A percentile compares a stretch with the other conserved stretches of the same genome.
Conservation (phyloP, 2,797 vertebrate genomes). For the Eulemur albifrons region DNA sequence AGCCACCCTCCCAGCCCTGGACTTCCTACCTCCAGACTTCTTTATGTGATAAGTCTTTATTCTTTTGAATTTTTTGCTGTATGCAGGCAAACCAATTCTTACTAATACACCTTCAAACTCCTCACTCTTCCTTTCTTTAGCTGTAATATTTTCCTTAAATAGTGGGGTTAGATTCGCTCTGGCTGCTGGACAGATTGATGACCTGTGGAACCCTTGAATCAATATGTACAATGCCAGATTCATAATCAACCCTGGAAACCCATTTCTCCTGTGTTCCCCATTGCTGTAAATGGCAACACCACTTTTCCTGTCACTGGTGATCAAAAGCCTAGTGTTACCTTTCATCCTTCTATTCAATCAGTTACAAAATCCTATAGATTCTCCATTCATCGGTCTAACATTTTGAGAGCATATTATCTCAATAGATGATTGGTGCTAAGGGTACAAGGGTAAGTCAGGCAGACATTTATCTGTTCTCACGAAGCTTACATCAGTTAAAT, state of each 20-base stretch:
- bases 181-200: background rate
- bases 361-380: background rate
- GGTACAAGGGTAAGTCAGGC: background rate
- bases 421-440: background rate
- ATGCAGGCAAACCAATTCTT: background rate
- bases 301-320: background rate
- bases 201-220: background rate
- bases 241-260: background rate
- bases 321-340: background rate
- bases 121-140: background rate
- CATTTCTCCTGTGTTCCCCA: background rate
- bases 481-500: background rate
- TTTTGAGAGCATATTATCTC: background rate
- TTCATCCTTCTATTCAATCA: background rate
- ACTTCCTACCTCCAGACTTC: background rate
- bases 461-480: background rate
- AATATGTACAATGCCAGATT: background rate
- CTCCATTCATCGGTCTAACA: background rate
- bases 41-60: background rate
- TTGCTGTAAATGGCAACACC: background rate
- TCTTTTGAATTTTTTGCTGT: background rate
- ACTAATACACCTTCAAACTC: background rate
- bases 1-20: background rate
- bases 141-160: background rate
- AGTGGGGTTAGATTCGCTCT: background rate